Evolutionary conservation across 1,140 invertebrate genomes (phyloP).

Genomic region (Brachionus manjavacas): DNA sequence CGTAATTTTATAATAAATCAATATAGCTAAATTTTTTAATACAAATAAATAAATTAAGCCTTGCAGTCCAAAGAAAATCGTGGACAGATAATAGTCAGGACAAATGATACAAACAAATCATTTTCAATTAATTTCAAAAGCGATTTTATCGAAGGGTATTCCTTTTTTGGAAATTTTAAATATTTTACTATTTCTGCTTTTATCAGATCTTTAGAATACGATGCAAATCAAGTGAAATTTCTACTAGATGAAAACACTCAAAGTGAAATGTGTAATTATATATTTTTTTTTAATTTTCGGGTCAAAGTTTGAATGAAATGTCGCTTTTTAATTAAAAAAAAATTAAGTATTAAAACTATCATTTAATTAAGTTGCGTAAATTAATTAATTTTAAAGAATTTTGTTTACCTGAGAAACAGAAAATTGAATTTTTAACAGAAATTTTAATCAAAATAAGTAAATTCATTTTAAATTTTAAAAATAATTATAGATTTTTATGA

Average conservation of each 20-base stretch:
- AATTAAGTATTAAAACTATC: too few relatives aligned
- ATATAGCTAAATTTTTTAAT: not conserved
- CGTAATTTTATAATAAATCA: not conserved
- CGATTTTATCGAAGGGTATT: constrained; percentile 1
- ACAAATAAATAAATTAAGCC: not conserved
- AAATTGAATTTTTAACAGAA: too few relatives aligned
- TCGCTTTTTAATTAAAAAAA: too few relatives aligned
- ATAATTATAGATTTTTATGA: too few relatives aligned
- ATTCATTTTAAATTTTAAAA: too few relatives aligned
- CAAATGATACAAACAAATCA: constrained; percentile 22
- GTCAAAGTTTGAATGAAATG: too few relatives aligned
- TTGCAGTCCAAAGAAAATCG: not conserved
- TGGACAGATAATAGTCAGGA: constrained; percentile 10
- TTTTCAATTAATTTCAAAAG: not conserved
- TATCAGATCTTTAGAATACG: not conserved
- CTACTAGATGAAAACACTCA: not conserved
- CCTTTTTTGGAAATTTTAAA: too few relatives aligned
- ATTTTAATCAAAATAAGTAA: too few relatives aligned
- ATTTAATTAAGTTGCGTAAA: too few relatives aligned
- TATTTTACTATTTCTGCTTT: not conserved
- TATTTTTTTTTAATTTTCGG: not conserved
- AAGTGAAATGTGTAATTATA: not conserved
- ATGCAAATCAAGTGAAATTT: not conserved
- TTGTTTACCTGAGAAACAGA: too few relatives aligned
- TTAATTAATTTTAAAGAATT: too few relatives aligned